Conservation (phyloP, 2,113 vertebrate species). For the Stigmatopora nigra region DNA sequence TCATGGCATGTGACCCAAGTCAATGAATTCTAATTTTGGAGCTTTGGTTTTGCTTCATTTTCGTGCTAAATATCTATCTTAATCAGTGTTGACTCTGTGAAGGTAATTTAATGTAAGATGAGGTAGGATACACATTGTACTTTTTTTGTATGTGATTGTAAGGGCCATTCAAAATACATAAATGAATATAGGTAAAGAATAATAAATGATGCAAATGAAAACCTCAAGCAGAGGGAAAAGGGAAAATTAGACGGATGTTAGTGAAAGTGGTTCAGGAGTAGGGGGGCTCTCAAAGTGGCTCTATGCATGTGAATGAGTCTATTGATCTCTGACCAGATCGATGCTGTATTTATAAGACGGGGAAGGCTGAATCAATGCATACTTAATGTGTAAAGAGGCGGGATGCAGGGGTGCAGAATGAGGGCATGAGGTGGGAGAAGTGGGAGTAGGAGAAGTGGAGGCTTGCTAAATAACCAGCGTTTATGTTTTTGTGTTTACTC, state of each 20-base stretch:
- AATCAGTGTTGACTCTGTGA: conserved; percentile 4
- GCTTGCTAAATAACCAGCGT: conserved; percentile 56
- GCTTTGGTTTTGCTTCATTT: conserved; percentile 1
- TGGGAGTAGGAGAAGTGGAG: conserved; percentile 31
- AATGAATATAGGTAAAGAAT: conserved; percentile 39
- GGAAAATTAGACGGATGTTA: conserved; percentile 66
- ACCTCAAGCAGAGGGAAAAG: conserved; percentile 9
- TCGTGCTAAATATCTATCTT: conserved; percentile 27
- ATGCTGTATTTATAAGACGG: conserved; percentile 78
- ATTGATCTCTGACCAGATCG: conserved; percentile 71
- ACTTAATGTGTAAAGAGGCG: conserved; percentile 67
- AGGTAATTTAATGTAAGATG: conserved; percentile 24
- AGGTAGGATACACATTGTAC: conserved; percentile 33
- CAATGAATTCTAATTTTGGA: neutral
- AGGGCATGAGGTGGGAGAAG: conserved; percentile 46
- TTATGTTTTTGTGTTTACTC: conserved; percentile 66
- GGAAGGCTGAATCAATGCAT: conserved; percentile 73
- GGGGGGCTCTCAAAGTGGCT: conserved; percentile 77
- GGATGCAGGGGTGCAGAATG: conserved; percentile 56
- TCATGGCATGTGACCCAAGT: neutral
- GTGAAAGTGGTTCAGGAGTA: conserved; percentile 71
- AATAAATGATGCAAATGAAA: conserved; percentile 34
- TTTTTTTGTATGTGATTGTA: conserved; percentile 30
- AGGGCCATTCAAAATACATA: conserved; percentile 30
- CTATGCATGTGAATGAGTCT: conserved; percentile 86